Conservation (phyloP, 2,113 vertebrate species). For the Columbina picui region DNA sequence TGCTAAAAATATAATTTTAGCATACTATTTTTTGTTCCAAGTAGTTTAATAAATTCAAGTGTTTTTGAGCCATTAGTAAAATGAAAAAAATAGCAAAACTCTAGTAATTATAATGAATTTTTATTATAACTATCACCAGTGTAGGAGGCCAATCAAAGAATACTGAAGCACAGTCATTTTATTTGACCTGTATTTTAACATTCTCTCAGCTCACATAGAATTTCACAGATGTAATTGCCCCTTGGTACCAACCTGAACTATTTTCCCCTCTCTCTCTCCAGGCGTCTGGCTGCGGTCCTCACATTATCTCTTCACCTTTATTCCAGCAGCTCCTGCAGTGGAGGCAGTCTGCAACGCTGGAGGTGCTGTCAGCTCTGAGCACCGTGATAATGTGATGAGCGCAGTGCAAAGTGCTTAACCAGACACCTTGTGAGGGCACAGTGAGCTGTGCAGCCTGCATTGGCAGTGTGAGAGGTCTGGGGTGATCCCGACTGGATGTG, state of each 20-base stretch:
- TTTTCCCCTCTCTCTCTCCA: not conserved
- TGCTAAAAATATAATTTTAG: not conserved
- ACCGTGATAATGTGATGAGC: rapidly evolving
- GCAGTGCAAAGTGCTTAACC: rapidly evolving
- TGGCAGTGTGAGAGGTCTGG: not conserved
- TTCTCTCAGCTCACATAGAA: not conserved
- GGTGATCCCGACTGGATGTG: not conserved
- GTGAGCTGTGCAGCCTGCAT: rapidly evolving
- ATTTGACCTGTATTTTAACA: not conserved
- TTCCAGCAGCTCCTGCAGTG: rapidly evolving
- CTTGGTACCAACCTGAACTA: not conserved
- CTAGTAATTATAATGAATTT: not conserved
- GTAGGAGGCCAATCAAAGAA: not conserved
- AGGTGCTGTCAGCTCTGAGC: not conserved
- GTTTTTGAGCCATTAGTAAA: not conserved
- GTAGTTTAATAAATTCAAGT: not conserved
- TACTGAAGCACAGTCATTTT: not conserved
- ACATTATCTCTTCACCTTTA: rapidly evolving
- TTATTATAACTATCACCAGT: not conserved
- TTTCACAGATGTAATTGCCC: not conserved
- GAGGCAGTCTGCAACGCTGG: not conserved
- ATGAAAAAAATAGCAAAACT: not conserved
- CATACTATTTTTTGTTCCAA: not conserved
- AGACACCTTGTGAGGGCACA: not conserved
- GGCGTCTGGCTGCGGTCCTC: rapidly evolving